These are phyloP conservation scores for Podotricha telesiphe DNA, from an alignment of 2,888 invertebrate genomes.

Conservation along the genomic window DNA sequence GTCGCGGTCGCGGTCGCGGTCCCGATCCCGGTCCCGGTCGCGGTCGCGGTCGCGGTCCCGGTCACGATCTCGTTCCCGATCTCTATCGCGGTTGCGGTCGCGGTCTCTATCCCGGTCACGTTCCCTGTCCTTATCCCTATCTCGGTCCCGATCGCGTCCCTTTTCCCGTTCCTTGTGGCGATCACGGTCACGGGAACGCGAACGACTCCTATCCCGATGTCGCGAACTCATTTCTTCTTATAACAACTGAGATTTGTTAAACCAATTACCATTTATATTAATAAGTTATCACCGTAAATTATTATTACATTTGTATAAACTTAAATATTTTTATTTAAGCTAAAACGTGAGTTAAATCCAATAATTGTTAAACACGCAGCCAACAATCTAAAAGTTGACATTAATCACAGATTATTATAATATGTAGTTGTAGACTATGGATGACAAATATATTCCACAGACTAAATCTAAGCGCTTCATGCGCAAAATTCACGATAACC, in stretches of 20 bases:
- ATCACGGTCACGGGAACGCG: constrained; percentile 69
- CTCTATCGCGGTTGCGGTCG: constrained; percentile 57
- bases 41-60: constrained; percentile 71
- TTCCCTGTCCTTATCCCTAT: constrained; percentile 59
- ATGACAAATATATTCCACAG: background rate
- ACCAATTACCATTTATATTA: background rate
- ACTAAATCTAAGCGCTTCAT: background rate
- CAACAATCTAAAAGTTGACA: constrained; percentile 16
- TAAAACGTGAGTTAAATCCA: background rate
- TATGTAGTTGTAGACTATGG: background rate
- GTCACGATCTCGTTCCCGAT: constrained; percentile 68
- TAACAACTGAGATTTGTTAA: background rate
- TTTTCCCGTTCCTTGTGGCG: constrained; percentile 63
- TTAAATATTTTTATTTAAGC: background rate
- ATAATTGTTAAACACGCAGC: constrained; percentile 12
- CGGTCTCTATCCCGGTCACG: constrained; percentile 64
- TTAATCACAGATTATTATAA: constrained; percentile 8
- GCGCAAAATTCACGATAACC: no score
- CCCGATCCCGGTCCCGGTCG: constrained; percentile 60
- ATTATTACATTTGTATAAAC: background rate
- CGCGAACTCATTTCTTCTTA: constrained; percentile 76
- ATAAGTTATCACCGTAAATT: background rate
- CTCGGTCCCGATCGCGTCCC: constrained; percentile 57
- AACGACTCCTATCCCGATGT: constrained; percentile 80
- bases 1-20: constrained; percentile 55